phyloP scores from a whole-genome alignment of 2,888 invertebrate species.

The Pristionchus exspectatus region DNA sequence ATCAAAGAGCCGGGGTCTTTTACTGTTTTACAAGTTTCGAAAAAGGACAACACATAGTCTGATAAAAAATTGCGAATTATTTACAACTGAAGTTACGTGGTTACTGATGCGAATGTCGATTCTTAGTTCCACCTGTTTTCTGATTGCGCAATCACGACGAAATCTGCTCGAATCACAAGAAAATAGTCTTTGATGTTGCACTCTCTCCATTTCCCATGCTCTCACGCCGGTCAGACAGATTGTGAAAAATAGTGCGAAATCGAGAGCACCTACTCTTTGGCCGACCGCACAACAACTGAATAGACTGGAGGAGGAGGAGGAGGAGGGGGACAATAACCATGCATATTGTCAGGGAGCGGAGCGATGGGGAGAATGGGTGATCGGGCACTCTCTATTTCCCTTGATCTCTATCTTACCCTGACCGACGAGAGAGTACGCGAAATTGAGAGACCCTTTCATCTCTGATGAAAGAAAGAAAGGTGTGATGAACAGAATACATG shows the following conservation, averaged over 20 bases:
- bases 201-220: too few relatives aligned
- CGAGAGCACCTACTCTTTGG: background rate
- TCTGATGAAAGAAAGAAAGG: slow-evolving; percentile 1
- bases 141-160: background rate
- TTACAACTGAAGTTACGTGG: too few relatives aligned
- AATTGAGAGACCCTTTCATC: background rate
- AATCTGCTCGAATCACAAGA: background rate
- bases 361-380: background rate
- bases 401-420: background rate
- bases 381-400: background rate
- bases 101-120: too few relatives aligned
- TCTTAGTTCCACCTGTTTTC: background rate
- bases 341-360: slow-evolving; percentile 27
- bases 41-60: background rate
- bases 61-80: too few relatives aligned
- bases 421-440: background rate
- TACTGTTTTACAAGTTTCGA: background rate
- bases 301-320: background rate
- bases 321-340: slow-evolving; percentile 29
- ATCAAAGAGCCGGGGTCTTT: slow-evolving; percentile 11
- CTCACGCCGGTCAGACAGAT: too few relatives aligned
- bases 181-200: background rate
- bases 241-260: too few relatives aligned
- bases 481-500: background rate
- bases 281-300: slow-evolving; percentile 21